Evolutionary conservation across 2,888 invertebrate genomes (phyloP).

Genomic region (Hemaris fuciformis): DNA sequence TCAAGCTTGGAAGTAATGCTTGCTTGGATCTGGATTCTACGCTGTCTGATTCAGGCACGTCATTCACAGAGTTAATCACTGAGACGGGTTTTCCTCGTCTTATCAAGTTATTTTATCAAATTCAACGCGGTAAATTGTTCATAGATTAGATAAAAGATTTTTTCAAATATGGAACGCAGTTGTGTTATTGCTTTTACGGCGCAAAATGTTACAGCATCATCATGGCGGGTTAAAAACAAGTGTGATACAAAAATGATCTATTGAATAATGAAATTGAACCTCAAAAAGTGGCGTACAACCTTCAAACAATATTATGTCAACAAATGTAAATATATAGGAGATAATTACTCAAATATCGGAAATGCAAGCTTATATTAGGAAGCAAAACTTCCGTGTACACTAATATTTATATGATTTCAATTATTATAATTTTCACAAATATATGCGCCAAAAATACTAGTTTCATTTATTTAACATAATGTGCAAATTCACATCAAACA

Average conservation of each 20-base stretch:
- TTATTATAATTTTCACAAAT: neutral
- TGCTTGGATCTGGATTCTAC: neutral
- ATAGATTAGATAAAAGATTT: neutral
- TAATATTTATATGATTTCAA: neutral
- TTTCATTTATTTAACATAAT: too few species aligned
- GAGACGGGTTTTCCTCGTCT: neutral
- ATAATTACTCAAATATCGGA: neutral
- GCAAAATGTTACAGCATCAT: too few species aligned
- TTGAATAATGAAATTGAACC: too few species aligned
- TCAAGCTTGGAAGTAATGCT: neutral
- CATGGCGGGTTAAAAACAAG: too few species aligned
- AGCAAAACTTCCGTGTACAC: neutral
- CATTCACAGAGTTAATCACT: neutral
- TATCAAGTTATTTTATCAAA: neutral
- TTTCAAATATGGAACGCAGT: neutral
- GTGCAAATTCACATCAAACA: too few species aligned
- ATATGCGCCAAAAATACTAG: too few species aligned
- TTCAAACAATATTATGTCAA: neutral
- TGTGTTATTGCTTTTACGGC: too few species aligned
- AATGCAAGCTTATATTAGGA: neutral
- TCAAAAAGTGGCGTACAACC: too few species aligned
- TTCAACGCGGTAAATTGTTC: neutral
- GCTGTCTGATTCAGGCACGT: neutral
- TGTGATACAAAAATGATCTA: too few species aligned
- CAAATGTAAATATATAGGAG: too few species aligned